Percentiles rank a stretch among this genome's conserved stretches.
Evolutionary conservation across 2,113 vertebrate genomes (phyloP).

Genomic region (Gadus chalcogrammus): DNA sequence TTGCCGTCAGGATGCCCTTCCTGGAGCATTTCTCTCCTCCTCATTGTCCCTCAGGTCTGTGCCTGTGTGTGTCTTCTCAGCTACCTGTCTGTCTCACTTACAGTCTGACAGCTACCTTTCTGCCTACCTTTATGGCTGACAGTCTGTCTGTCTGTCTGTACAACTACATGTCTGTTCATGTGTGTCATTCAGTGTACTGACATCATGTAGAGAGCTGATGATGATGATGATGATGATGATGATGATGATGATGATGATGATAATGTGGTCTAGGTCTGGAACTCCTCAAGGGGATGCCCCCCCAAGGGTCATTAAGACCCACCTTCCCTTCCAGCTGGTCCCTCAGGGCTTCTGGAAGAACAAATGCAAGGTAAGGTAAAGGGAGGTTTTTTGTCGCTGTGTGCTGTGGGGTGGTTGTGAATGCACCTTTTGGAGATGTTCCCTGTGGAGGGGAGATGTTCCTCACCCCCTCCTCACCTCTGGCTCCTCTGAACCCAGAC

Average conservation of each 20-base stretch:
- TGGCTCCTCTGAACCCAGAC: conserved; percentile 56
- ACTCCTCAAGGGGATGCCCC: conserved; percentile 62
- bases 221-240: too few relatives aligned
- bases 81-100: not conserved
- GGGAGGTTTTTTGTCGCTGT: not conserved
- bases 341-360: conserved; percentile 77
- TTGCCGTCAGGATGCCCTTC: conserved; percentile 64
- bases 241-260: not conserved
- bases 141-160: not conserved
- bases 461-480: too few relatives aligned
- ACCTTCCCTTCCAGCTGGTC: conserved; percentile 75
- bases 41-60: conserved; percentile 69
- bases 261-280: conserved; percentile 62
- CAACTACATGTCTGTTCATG: too few relatives aligned
- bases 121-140: not conserved
- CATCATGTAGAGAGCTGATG: not conserved
- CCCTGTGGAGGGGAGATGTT: too few relatives aligned
- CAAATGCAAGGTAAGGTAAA: conserved; percentile 71
- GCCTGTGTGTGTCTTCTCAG: too few relatives aligned
- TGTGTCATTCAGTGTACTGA: not conserved
- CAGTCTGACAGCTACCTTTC: not conserved
- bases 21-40: conserved; percentile 68
- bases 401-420: not conserved
- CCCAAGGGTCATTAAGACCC: conserved; percentile 76
- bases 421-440: too few relatives aligned